Base-by-base conservation (phyloP, 1,140 invertebrate genomes). In the Diprion similis region DNA sequence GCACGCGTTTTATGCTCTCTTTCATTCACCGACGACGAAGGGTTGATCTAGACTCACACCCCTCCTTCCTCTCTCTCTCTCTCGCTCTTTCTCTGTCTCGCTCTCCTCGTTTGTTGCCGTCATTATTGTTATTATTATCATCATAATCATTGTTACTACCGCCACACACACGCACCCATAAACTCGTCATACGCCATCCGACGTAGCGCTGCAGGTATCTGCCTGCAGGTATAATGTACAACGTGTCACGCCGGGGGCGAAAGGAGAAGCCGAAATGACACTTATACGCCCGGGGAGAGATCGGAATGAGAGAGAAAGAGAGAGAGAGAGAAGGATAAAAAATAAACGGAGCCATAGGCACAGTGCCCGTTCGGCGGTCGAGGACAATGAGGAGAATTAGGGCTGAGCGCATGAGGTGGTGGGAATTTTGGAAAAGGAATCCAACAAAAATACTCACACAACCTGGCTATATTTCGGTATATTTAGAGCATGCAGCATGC, bases 371-470 rank as follows among this genome's bases (percentile, higher is more conserved):
- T 17, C 17, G 68, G 72, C 66, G 24, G 73, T 71, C 68, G 48
- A 70, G 78, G 79, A 84, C 80, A 82, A 82, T 80, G 77, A 46
- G 10, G 65, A 64, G 81, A 83, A 85, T 84, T 82, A 84, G 81
- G 77, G 68, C 73, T 71, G 65, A 59, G 68, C 18, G 64, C 46
- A 47, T 48, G 51, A 6, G 67, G n/a, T 46, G 24, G 37, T 46
- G 66, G 17, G 73, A 68, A 71, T 47, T 48, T 24, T 46, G 51
- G 45, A 73, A 51, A 70, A 8, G 24, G 68, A 24, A 68, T 69
- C 68, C 67, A 70, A 70, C 70, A 66, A 37, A 37, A 37, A 72
- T 76, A 72, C 72, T 76, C 70, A 76, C 74, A 68, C 72, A 51
- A 51, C 46, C 37, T 48, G 66, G 46, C 65, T 68, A 47, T 73